A percentile compares a stretch with the other conserved stretches of the same genome.
Conservation (phyloP, 2,113 vertebrate genomes). For the Lanius collurio region DNA sequence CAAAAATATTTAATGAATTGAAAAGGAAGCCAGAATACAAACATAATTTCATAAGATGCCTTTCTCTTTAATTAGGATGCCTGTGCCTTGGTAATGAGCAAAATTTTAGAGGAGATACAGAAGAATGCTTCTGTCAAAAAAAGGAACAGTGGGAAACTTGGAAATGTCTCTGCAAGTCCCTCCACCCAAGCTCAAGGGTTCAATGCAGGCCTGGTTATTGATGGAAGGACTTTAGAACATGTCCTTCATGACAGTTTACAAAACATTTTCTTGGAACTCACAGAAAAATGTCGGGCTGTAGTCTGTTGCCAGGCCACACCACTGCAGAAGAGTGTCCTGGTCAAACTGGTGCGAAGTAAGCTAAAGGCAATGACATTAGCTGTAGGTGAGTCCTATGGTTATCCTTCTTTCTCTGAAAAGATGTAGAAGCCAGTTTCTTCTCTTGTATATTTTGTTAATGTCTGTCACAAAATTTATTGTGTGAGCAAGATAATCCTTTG, state of each 20-base stretch:
- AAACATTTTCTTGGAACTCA: constrained; percentile 75
- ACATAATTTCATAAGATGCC: neutral
- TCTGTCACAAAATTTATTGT: neutral
- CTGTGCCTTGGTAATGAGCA: constrained; percentile 77
- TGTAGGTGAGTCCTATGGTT: constrained; percentile 74
- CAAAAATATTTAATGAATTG: neutral
- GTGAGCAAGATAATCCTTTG: neutral
- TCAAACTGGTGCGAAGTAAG: constrained; percentile 75
- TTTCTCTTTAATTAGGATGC: constrained; percentile 74
- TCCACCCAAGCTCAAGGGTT: neutral
- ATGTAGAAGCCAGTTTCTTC: neutral
- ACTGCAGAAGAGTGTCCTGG: constrained; percentile 86
- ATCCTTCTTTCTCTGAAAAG: neutral
- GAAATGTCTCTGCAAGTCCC: neutral
- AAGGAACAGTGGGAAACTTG: rapidly evolving
- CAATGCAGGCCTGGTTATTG: constrained; percentile 77
- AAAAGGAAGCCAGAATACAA: neutral
- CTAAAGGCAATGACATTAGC: constrained; percentile 82
- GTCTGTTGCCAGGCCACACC: constrained; percentile 86
- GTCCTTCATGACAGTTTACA: constrained; percentile 77
- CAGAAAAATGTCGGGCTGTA: constrained; percentile 75
- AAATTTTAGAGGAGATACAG: constrained; percentile 73
- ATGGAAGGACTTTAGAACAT: constrained; percentile 81
- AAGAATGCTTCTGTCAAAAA: neutral
- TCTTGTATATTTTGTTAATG: neutral